Conservation (phyloP, 2,888 invertebrate species). For the Xestobium rufovillosum region DNA sequence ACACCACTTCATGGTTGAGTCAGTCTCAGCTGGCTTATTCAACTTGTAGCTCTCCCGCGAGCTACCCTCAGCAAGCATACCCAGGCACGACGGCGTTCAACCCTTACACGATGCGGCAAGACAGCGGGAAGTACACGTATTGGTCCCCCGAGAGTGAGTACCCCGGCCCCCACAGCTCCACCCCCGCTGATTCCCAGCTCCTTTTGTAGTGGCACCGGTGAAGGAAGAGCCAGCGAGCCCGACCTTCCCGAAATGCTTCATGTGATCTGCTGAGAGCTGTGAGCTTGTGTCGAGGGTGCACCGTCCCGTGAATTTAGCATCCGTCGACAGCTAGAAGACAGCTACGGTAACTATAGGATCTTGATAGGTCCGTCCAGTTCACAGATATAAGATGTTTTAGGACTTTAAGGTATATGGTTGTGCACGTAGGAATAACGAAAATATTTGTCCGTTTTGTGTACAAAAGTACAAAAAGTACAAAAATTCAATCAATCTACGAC, state of each 20-base stretch:
- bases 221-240: slow-evolving; percentile 29
- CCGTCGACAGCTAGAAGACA: no score
- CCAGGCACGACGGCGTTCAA: slow-evolving; percentile 45
- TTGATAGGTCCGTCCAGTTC: neutral
- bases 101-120: slow-evolving; percentile 48
- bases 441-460: no score
- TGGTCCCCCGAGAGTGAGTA: slow-evolving; percentile 42
- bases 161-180: slow-evolving; percentile 35
- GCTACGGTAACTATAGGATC: no score
- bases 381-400: no score
- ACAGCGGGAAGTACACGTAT: slow-evolving; percentile 39
- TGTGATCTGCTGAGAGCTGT: slow-evolving; percentile 19
- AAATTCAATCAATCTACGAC: no score
- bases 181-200: slow-evolving; percentile 38
- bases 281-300: slow-evolving; percentile 2
- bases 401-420: no score
- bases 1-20: slow-evolving; percentile 31
- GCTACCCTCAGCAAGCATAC: slow-evolving; percentile 36
- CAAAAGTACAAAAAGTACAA: no score
- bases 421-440: no score
- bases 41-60: slow-evolving; percentile 31
- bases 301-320: slow-evolving; percentile 5
- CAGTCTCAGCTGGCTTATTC: slow-evolving; percentile 29
- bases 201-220: slow-evolving; percentile 36
- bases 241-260: slow-evolving; percentile 28